Evolutionary conservation across 2,888 invertebrate species (phyloP), one percentile per base, ranked within the genome.

Genomic region (Ptilodon capucinus): DNA sequence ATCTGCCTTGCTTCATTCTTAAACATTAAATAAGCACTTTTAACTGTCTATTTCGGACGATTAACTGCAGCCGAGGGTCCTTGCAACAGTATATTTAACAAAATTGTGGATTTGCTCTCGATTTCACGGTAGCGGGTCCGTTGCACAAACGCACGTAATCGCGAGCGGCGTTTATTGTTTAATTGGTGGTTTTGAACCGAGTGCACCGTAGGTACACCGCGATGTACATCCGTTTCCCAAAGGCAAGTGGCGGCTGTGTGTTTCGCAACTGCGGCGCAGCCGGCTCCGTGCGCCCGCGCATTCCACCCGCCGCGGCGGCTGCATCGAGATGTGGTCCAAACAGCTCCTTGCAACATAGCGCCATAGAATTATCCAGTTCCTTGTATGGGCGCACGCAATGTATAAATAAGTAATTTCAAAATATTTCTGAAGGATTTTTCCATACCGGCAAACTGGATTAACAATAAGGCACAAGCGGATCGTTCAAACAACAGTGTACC

Each of bases 161-260:
- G 23, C 11, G 38, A 19, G 40, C 25, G 14, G 23, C n/a, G 56
- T 53, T 68, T 68, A 57, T 57, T 56, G 70, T 71, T 78, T 77
- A 79, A 77, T 78, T 25, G 40, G 25, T 25, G 40, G 38, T 38
- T 36, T 38, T 19, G 18, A 38, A 19, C 17, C 19, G 55, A 55
- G 55, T 70, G 68, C 66, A 64, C 67, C 57, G 61, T 71, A 65
- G 57, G 61, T 71, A 65, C 70, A 65, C 64, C 60, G 59, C 64
- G 63, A 59, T 55, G 54, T 44, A 74, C 73, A 81, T 85, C 85
- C 82, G 81, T 79, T 83, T 83, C 79, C 80, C 71, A 71, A 76
- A 77, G 74, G 72, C 73, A 69, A 57, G 49, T 46, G 52, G 54
- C 44, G n/a, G 36, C 17, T 18, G 36, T 36, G 43, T 9, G 28